Evolutionary conservation across 92 coral and sea anemone genomes (phyloP), one percentile per base, ranked within the genome.

Genomic region (Actinostola sp.): DNA sequence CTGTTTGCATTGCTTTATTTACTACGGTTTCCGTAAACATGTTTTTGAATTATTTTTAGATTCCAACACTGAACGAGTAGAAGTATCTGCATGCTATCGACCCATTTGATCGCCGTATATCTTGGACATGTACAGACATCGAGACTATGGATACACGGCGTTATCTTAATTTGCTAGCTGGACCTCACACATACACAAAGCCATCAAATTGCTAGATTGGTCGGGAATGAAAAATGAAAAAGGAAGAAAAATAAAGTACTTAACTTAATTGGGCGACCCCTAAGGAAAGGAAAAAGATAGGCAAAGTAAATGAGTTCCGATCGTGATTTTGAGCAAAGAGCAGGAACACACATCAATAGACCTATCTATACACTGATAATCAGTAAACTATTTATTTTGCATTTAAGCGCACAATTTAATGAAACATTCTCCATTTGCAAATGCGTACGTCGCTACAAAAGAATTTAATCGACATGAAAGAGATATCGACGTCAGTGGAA

Each of bases 181-280:
- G 60, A 53, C 60, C 60, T 53, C 60, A 53, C 63, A 27, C 63
- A 57, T 2, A 57, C 59, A 52, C 39, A 27, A 11, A 3, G 19
- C 27, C 63, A 57, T 57, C 28, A 57, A 28, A 26, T 9, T 13
- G 15, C 3, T 13, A 46, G 53, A 57, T 57, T 57, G 63, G 29
- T n/a, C n/a, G n/a, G n/a, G n/a, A n/a, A n/a, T n/a, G 28, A 57
- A 27, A 57, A 8, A 26, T 12, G 27, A 16, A 29, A 5, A 27
- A 6, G n/a, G 28, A 27, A 17, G 3, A 27, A 3, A 30, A 57
- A 57, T 57, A 57, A 57, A 57, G 63, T 57, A 57, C 36, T 57
- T 57, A 57, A 38, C 17, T 57, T 27, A 57, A 27, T 27, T 29
- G 38, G 2, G 28, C n/a, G 59, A 46, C 3, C 53, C 8, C 45